Base-by-base conservation (phyloP, 2,113 vertebrate genomes). In the Pycnonotus jocosus region DNA sequence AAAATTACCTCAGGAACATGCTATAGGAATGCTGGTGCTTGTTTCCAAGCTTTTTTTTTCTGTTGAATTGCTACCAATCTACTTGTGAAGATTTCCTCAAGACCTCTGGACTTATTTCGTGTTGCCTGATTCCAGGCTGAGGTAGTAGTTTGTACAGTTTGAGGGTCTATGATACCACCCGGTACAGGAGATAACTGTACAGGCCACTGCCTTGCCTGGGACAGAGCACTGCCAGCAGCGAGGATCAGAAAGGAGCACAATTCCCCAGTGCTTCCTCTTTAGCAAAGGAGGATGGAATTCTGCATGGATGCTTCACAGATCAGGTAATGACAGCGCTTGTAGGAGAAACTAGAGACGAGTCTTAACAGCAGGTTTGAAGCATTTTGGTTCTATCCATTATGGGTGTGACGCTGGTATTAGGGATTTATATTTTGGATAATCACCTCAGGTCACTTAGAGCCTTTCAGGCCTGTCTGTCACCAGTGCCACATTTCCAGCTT, bases 111-210 rank as follows among this genome's bases (percentile, higher is more conserved):
- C 30, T n/a, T 72, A 6, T 44, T 89, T 89, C 57, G 38, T 96
- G 93, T 83, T 98, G 97, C 99, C 98, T 99, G 98, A 97, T 97
- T 98, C 98, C 99, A 98, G 98, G 98, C 98, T 99, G 99, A 99
- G 99, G 99, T 99, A 99, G 99, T 99, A 99, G 99, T 99, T 99
- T 99, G 99, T 99, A 99, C 99, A 99, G 99, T 99, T 99, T 99
- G 98, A 99, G 99, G 99, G 99, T 99, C 98, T 99, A 98, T 99
- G 98, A 99, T 99, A 99, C 98, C 99, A 98, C 99, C 99, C 99
- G 98, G 99, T 99, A 98, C 98, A 99, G 99, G 99, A 99, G 99
- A 99, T 99, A 99, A 99, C 99, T 99, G 99, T 99, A 99, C 99
- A 99, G 98, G 98, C 99, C 98, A 99, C 99, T 99, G 99, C 99